Evolutionary conservation across 2,797 vertebrate species (phyloP).

Genomic region (Mus minutoides): DNA sequence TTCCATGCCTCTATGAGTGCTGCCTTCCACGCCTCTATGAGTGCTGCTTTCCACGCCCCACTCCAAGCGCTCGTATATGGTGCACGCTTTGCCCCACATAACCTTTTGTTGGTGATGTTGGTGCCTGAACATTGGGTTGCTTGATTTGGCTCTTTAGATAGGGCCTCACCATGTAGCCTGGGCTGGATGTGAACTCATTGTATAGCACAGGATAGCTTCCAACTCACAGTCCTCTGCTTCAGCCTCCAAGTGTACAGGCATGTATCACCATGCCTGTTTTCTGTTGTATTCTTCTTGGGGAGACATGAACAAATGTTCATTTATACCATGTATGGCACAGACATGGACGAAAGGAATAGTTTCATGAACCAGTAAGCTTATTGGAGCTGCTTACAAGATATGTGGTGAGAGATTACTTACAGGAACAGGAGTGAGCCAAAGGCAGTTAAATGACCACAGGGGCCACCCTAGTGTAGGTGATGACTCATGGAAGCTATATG

Average conservation of each 20-base stretch:
- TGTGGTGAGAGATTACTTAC: background rate
- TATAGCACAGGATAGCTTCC: background rate
- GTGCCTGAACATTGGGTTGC: background rate
- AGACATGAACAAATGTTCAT: background rate
- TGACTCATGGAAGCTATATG: background rate
- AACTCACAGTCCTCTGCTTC: background rate
- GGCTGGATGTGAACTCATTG: background rate
- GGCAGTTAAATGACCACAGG: background rate
- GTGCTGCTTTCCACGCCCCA: fast-evolving
- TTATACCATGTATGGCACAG: background rate
- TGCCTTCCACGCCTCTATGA: too few species aligned
- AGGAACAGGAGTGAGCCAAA: background rate
- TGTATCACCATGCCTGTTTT: background rate
- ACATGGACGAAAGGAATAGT: background rate
- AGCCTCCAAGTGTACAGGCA: background rate
- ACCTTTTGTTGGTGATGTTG: background rate
- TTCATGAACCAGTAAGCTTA: background rate
- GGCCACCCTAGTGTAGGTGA: background rate
- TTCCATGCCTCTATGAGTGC: too few species aligned
- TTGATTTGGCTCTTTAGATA: background rate
- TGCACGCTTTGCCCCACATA: background rate
- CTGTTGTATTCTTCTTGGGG: background rate
- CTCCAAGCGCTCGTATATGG: fast-evolving
- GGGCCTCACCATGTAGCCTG: background rate
- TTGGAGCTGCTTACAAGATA: background rate